These are phyloP conservation scores for Mormyrus iriodes DNA, from an alignment of 2,113 vertebrate genomes.

Conservation along the genomic window DNA sequence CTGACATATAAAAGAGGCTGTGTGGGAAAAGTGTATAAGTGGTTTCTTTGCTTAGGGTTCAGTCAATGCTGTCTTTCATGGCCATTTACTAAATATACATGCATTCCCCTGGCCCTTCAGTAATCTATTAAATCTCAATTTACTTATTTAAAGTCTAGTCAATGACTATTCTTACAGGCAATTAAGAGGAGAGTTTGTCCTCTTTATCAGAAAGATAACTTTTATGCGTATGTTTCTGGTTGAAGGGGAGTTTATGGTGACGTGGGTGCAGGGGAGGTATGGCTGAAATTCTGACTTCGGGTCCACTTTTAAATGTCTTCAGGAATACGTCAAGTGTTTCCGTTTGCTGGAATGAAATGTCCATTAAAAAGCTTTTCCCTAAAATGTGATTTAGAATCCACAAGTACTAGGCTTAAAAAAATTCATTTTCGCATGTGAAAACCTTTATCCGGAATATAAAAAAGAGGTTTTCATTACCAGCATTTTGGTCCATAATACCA, in stretches of 20 bases:
- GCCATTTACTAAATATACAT: conserved; percentile 18
- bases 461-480: not conserved
- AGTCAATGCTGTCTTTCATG: conserved; percentile 23
- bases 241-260: not conserved
- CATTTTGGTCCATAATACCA: not conserved
- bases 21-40: conserved; percentile 4
- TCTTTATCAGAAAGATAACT: not conserved
- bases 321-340: not conserved
- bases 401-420: not conserved
- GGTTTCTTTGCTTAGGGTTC: conserved; percentile 9
- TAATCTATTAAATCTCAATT: conserved; percentile 32
- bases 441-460: not conserved
- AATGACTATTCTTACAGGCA: conserved; percentile 13
- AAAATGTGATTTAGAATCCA: not conserved
- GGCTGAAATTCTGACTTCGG: not conserved
- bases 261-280: not conserved
- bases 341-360: not conserved
- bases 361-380: not conserved
- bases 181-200: conserved; percentile 20
- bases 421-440: not conserved
- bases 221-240: not conserved
- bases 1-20: conserved; percentile 10
- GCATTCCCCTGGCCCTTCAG: conserved; percentile 21
- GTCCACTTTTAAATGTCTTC: not conserved
- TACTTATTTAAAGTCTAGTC: conserved; percentile 30